Percentiles rank a stretch among this genome's conserved stretches.
Evolutionary conservation across 2,797 vertebrate species (phyloP).

Genomic region (Tokudaia tokunoshimensis): DNA sequence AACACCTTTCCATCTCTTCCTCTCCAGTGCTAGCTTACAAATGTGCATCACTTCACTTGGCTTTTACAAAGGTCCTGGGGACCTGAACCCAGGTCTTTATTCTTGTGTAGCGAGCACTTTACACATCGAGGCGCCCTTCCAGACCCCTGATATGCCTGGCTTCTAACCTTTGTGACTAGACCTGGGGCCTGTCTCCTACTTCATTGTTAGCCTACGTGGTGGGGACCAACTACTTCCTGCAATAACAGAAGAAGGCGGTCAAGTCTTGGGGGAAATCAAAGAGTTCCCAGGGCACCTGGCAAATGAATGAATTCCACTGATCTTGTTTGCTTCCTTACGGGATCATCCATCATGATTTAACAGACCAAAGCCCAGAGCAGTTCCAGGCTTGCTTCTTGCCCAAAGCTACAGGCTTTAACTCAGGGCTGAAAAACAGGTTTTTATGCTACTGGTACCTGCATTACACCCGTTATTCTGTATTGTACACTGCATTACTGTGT

Average conservation of each 20-base stretch:
- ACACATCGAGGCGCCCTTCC: neutral
- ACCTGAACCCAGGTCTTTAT: neutral
- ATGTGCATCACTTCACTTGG: too few relatives aligned
- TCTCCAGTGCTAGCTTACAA: neutral
- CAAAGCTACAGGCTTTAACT: slow-evolving; percentile 37
- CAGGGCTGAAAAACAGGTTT: neutral
- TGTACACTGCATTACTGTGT: neutral
- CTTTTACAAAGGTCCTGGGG: neutral
- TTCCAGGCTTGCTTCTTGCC: slow-evolving; percentile 57
- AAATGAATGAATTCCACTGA: slow-evolving; percentile 82
- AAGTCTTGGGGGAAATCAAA: slow-evolving; percentile 54
- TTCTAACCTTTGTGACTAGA: neutral
- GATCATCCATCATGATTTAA: slow-evolving; percentile 84
- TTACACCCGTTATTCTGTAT: neutral
- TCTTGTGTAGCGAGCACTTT: neutral
- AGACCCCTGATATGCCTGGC: neutral
- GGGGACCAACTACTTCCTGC: neutral
- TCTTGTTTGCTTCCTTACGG: slow-evolving; percentile 78
- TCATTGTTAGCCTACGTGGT: neutral
- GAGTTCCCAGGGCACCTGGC: slow-evolving; percentile 46
- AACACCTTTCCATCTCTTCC: neutral
- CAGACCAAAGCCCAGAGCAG: slow-evolving; percentile 60
- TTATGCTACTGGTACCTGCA: slow-evolving; percentile 13
- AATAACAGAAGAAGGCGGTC: slow-evolving; percentile 53
- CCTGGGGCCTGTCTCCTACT: neutral